Evolutionary conservation across 1,140 invertebrate species (phyloP), one percentile per base, ranked within the genome.

Genomic region (Apis cerana): DNA sequence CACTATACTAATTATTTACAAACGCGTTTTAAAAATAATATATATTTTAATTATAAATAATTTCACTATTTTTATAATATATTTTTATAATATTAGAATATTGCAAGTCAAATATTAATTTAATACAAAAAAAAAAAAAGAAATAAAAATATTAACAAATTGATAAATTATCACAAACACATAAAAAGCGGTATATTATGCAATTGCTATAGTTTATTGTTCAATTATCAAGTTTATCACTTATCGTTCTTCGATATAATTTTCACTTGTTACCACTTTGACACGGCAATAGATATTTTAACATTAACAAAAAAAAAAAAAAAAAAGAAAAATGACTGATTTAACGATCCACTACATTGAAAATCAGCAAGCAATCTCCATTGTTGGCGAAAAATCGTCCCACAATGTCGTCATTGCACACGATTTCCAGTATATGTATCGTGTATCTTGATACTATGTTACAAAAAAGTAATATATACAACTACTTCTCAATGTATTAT

Each of bases 371-470:
- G n/a, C 69, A 78, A 87, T 5, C 68, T 77, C 81, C 81, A 82
- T 82, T 82, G 81, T 82, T 33, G 75, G 75, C 48, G 23, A 78
- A 58, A 71, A 56, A 59, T 78, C 72, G 67, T 74, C 48, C 52
- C 27, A 70, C 81, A 86, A 87, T 74, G 81, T 87, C 86, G 67
- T 79, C 59, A 67, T 77, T 80, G 82, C 85, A 85, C 77, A 80
- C 67, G 76, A 83, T 75, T 78, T 87, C 85, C 81, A 80, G 48
- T 52, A 69, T 54, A 77, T 4, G 48, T 48, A 7, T 68, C 15
- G 27, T 19, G 43, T 33, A 56, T n/a, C 50, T 48, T 67, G 27
- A 71, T 70, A 48, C 13, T 10, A 11, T 17, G 64, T 62, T 56
- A 13, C 13, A 17, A 15, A 50, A 3, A 68, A 59, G 8, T 23